Base-by-base conservation (phyloP, 2,797 vertebrate species). In the Heterohyrax brucei region DNA sequence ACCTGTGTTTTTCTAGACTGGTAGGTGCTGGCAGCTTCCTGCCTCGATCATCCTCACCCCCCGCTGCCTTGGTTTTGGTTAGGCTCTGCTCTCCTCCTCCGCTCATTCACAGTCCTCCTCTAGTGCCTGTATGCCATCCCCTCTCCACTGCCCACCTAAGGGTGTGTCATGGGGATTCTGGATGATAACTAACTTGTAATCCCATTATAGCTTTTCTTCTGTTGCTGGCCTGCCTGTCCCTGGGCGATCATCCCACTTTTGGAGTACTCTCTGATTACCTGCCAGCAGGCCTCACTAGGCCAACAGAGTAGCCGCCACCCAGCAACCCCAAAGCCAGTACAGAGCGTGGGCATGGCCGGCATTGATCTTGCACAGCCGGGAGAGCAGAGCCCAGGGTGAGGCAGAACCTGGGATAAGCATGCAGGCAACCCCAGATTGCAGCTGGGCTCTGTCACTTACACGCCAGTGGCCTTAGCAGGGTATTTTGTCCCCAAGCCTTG, bases 161-260 rank as follows among this genome's bases (percentile, higher is more conserved):
- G 76, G 50, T 59, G 22, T 84, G 56, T 95, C 89, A 79, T 1
- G 1, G 88, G 83, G 77, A 84, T 84, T 64, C 12, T 3, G 90
- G 89, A 53, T 93, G 46, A 56, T 70, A 79, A 84, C 86, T 77
- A 77, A 48, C 66, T 81, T 44, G 64, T 89, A 62, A 73, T 86
- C 91, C 87, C 85, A 28, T 13, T 53, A 82, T 91, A 72, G 44
- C 80, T 93, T 91, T 76, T 56, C 30, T 76, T 70, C 62, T 72
- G 68, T 82, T 0, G 7, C 75, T 84, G 62, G 53, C 70, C 61
- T 84, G 66, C 73, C 59, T 83, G 46, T 44, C 44, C 39, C 48
- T 21, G 73, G 68, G 46, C 3, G 1, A 48, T 81, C 72, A 92
- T 92, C 78, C 77, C 70, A 39, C 50, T 53, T 9, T 53, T 56